Evolutionary conservation across 2,888 invertebrate genomes (phyloP), one percentile per base, ranked within the genome.

Genomic region (Brachylomia viminalis): DNA sequence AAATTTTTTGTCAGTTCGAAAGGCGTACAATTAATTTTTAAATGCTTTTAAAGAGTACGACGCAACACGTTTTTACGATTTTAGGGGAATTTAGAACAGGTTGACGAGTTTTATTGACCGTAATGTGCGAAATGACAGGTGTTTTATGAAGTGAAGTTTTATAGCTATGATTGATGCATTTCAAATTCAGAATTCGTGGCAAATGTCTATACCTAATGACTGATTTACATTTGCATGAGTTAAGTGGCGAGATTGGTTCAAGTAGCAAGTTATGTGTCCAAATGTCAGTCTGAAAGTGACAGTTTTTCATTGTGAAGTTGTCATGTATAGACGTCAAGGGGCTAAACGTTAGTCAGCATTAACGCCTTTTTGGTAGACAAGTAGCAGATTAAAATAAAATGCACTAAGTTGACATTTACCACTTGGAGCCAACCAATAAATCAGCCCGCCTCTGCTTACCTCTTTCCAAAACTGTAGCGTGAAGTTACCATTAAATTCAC

Each of bases 21-120:
- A 85, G 85, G 86, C 82, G 77, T 79, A 87, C 88, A 88, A 90
- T 91, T 90, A 90, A 88, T 91, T 88, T 90, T 90, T 89, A 87
- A 86, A 87, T 83, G 76, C 79, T 90, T 79, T 71, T 67, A 72
- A 82, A 73, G 77, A 75, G 78, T 72, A 30, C 30, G 72, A 65
- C 58, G 49, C 27, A 62, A 64, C 80, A 67, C 59, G 75, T 47
- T 67, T 84, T 83, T 72, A 64, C 54, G 58, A 86, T 61, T 74
- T 72, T 42, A 38, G 67, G 64, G 62, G 49, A 54, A 66, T 66
- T 74, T 33, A 4, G 23, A 47, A 66, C 71, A 70, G 72, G 76
- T 76, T 76, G 4, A 17, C 13, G 77, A 47, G 38, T 20, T 45
- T 81, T 58, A 58, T 58, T 38, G 27, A 42, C 61, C 6, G 56